Base-by-base conservation (phyloP, 2,113 vertebrate species). In the Hystrix cristata region DNA sequence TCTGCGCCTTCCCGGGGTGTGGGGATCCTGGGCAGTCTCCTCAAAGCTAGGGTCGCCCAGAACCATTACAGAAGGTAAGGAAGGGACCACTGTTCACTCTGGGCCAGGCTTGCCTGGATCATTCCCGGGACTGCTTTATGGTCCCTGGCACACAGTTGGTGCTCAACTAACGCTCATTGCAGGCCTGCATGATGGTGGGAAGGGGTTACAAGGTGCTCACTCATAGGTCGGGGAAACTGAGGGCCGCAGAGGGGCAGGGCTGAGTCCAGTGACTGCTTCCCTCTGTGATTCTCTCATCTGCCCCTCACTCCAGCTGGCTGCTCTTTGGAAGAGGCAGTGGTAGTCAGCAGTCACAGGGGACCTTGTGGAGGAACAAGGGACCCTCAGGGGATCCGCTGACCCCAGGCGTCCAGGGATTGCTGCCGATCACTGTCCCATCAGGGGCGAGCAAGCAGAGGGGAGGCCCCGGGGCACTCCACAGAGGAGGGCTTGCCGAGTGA, bases 41-140 rank as follows among this genome's bases (percentile, higher is more conserved):
- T 7, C 7, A 43, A 38, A 7, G 13, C 27, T 3, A 15, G 29
- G 3, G 12, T 11, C 1, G 11, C 64, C 15, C 38, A n/a, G 14
- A 31, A 48, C 2, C 4, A 34, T 5, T 14, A 53, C 11, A 23
- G 43, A 34, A 46, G 15, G 1, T 6, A 16, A 25, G 23, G 10
- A 64, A 74, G 65, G 6, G 55, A 38, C 31, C 27, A 19, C 34
- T 4, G 29, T 13, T 82, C 27, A 31, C 53, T 31, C 27, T 1
- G 8, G 34, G 18, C 53, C 34, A 31, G 15, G 46, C 34, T 18
- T 11, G 48, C 82, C 12, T 34, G 48, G 7, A 38, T 29, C 1
- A 9, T 11, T 53, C 51, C 65, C 34, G 55, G 53, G 7, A 0
- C n/a, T 29, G 13, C 53, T 53, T 25, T 9, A n/a, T 38, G 46